Evolutionary conservation across 2,797 vertebrate species (phyloP).

Genomic region (Thripadectes ignobilis): DNA sequence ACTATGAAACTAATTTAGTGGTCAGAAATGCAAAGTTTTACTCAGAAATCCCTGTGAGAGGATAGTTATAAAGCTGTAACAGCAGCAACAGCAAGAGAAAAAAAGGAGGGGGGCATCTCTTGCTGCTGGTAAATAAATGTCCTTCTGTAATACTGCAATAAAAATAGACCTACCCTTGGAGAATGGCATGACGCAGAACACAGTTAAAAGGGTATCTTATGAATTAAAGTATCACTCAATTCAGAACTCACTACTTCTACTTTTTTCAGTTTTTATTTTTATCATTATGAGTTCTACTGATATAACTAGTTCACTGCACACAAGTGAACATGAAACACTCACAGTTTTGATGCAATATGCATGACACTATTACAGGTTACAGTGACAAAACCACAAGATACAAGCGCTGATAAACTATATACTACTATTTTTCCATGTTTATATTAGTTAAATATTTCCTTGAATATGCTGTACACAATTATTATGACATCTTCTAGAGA

Average conservation of each 20-base stretch:
- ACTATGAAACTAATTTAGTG: background rate
- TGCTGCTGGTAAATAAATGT: background rate
- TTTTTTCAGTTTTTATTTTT: too few relatives aligned
- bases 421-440: background rate
- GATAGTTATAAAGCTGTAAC: background rate
- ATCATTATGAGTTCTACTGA: background rate
- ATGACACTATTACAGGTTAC: background rate
- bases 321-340: background rate
- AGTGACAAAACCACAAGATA: background rate
- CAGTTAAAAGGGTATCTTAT: background rate
- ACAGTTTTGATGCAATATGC: background rate
- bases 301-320: background rate
- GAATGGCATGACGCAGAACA: background rate
- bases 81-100: background rate
- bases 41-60: background rate
- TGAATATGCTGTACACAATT: background rate
- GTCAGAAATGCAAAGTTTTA: background rate
- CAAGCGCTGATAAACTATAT: background rate
- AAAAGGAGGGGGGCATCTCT: background rate
- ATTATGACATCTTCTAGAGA: background rate
- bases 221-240: background rate
- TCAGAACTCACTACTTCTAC: background rate
- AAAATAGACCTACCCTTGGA: background rate
- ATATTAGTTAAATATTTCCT: background rate
- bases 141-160: background rate